These are phyloP conservation scores for Bombyx mandarina DNA, from an alignment of 1,140 invertebrate genomes.

Conservation along the genomic window DNA sequence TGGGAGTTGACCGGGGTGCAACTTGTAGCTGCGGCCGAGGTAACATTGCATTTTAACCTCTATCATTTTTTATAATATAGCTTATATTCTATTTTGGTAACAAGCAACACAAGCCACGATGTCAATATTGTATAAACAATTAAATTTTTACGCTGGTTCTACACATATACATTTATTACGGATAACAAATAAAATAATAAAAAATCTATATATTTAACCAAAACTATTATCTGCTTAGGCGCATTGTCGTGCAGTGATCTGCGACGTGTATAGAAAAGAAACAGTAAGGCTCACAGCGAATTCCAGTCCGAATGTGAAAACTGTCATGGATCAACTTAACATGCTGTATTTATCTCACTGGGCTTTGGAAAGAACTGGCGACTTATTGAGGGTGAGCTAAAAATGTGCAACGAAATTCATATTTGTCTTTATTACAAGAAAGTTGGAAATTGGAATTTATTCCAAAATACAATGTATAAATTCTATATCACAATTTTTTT, in stretches of 20 bases:
- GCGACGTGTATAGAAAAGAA: constrained; percentile 75
- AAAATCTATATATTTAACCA: too few species aligned
- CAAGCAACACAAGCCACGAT: too few species aligned
- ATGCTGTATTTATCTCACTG: constrained; percentile 84
- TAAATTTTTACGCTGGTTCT: too few species aligned
- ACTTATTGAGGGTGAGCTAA: constrained; percentile 80
- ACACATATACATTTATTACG: too few species aligned
- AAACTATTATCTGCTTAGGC: constrained; percentile 57
- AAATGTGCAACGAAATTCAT: background rate
- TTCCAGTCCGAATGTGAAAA: constrained; percentile 72
- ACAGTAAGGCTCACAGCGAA: constrained; percentile 57
- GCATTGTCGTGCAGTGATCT: constrained; percentile 83
- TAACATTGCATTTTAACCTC: constrained; percentile 26
- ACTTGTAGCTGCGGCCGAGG: constrained; percentile 81
- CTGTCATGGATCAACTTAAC: constrained; percentile 79
- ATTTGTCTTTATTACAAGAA: too few species aligned
- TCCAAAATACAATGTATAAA: too few species aligned
- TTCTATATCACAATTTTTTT: too few species aligned
- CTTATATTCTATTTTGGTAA: too few species aligned
- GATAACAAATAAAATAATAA: too few species aligned
- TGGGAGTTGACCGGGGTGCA: constrained; percentile 87
- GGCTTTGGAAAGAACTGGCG: constrained; percentile 79
- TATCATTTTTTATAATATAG: too few species aligned
- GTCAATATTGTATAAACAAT: too few species aligned
- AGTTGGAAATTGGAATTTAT: too few species aligned